These are phyloP conservation scores for Aegithalos caudatus DNA, from an alignment of 2,113 vertebrate species.

Conservation along the genomic window DNA sequence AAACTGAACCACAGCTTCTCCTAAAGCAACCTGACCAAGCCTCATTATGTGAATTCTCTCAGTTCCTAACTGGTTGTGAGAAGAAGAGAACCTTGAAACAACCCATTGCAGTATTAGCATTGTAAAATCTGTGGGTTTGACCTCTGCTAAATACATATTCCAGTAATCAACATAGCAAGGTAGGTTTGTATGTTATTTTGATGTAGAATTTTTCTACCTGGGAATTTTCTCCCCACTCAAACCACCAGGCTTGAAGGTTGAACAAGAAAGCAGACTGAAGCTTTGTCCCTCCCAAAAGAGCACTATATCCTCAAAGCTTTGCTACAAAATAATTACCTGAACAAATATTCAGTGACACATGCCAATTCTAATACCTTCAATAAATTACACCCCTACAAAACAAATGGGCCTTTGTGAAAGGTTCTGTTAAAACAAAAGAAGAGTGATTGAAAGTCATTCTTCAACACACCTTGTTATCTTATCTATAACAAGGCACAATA, in stretches of 20 bases:
- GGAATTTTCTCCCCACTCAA: background rate
- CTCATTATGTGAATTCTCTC: background rate
- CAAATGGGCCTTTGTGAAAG: background rate
- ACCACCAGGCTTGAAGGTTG: background rate
- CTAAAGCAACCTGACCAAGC: background rate
- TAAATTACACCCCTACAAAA: background rate
- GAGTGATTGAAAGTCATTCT: background rate
- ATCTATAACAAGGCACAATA: background rate
- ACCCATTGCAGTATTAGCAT: background rate
- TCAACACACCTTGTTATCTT: background rate
- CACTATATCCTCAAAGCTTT: background rate
- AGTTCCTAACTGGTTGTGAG: background rate
- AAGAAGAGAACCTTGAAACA: background rate
- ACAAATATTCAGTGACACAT: background rate
- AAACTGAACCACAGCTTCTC: background rate
- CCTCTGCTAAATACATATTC: background rate
- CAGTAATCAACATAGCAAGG: rapidly evolving
- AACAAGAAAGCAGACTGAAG: background rate
- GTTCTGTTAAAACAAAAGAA: background rate
- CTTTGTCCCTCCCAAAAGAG: background rate
- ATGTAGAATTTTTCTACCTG: background rate
- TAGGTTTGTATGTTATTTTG: background rate
- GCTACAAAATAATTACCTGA: background rate
- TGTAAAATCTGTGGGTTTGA: background rate
- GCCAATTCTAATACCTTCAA: background rate